Conservation (phyloP, 2,113 vertebrate genomes). For the Scatophagus argus region DNA sequence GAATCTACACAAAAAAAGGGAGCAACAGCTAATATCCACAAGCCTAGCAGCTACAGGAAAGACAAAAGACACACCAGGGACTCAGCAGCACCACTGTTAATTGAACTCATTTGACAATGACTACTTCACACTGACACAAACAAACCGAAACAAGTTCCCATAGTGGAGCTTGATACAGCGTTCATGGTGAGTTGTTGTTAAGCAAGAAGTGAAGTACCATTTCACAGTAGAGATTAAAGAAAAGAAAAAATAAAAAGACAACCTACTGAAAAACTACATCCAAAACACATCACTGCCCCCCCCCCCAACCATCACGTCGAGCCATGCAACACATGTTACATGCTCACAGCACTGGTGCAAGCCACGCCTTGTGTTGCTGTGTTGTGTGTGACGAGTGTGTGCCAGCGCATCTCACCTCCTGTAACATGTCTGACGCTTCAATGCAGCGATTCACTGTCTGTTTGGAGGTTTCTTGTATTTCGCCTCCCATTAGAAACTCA, state of each 20-base stretch:
- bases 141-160: slow-evolving; percentile 27
- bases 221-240: neutral
- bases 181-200: slow-evolving; percentile 2
- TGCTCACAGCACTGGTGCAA: slow-evolving; percentile 34
- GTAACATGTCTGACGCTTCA: slow-evolving; percentile 96
- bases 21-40: slow-evolving; percentile 44
- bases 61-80: slow-evolving; percentile 51
- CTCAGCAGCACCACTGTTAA: slow-evolving; percentile 62
- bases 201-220: slow-evolving; percentile 17
- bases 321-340: slow-evolving; percentile 45
- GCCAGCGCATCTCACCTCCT: slow-evolving; percentile 89
- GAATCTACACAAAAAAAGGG: slow-evolving; percentile 22
- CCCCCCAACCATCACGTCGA: slow-evolving; percentile 16
- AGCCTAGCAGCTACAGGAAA: slow-evolving; percentile 40
- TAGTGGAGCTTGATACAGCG: slow-evolving; percentile 22
- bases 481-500: slow-evolving; percentile 97
- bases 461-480: slow-evolving; percentile 98
- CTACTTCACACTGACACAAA: slow-evolving; percentile 38
- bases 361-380: slow-evolving; percentile 16
- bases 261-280: neutral
- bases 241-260: neutral
- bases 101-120: slow-evolving; percentile 44
- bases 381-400: neutral
- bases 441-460: slow-evolving; percentile 90
- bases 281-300: neutral